A percentile compares a stretch with the other conserved stretches of the same genome.
Conservation (phyloP, 2,888 invertebrate species). For the Drosophila subquinaria region DNA sequence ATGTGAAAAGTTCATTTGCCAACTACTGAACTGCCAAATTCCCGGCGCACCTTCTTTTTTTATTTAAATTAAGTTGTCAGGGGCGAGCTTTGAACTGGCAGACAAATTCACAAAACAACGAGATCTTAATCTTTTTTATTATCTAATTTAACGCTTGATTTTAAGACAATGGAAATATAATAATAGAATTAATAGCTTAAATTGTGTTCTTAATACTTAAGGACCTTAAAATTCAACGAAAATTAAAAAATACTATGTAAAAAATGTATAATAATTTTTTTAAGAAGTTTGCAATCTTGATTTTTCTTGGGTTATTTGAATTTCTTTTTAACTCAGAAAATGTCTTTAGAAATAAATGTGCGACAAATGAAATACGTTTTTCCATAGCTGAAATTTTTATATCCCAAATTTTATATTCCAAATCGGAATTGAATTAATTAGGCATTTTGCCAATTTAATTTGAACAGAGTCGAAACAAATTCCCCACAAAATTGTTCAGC, state of each 20-base stretch:
- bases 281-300: not conserved
- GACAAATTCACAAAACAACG: constrained; percentile 22
- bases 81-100: constrained; percentile 19
- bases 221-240: too few relatives aligned
- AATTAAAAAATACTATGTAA: too few relatives aligned
- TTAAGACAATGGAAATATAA: too few relatives aligned
- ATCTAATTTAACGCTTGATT: not conserved
- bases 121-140: not conserved
- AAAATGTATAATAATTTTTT: too few relatives aligned
- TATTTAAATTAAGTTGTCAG: constrained; percentile 1
- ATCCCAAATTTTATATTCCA: constrained; percentile 17
- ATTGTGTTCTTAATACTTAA: too few relatives aligned
- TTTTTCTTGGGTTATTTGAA: not conserved
- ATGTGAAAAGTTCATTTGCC: constrained; percentile 60
- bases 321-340: not conserved
- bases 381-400: not conserved
- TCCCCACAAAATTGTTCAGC: constrained; percentile 31
- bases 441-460: constrained; percentile 47
- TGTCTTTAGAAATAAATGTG: not conserved
- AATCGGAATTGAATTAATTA: constrained; percentile 43
- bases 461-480: constrained; percentile 13
- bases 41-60: constrained; percentile 12
- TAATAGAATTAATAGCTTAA: too few relatives aligned
- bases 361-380: not conserved
- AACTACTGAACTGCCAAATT: constrained; percentile 20